Percentiles rank a stretch among this genome's conserved stretches.
Conservation (phyloP, 2,797 vertebrate genomes). For the Sphenodon punctatus region DNA sequence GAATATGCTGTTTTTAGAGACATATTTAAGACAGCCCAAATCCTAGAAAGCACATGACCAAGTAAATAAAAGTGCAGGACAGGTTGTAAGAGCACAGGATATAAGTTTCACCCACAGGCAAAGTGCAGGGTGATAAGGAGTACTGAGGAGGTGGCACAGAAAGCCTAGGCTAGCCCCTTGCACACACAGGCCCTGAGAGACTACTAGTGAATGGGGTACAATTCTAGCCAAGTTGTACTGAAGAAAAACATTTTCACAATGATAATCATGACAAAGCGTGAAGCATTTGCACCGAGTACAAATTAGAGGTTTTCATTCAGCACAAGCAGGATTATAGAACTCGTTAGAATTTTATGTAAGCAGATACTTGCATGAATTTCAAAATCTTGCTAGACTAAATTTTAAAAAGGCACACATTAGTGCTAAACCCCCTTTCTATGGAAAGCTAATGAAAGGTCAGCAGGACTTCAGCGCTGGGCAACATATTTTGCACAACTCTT, state of each 20-base stretch:
- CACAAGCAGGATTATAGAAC: too few relatives aligned
- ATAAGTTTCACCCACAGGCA: background rate
- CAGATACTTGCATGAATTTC: too few relatives aligned
- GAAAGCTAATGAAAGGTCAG: background rate
- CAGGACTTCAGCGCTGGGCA: background rate
- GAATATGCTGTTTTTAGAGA: background rate
- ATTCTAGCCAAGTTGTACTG: too few relatives aligned
- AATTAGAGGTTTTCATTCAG: too few relatives aligned
- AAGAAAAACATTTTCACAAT: too few relatives aligned
- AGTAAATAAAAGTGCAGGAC: background rate
- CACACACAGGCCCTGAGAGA: background rate
- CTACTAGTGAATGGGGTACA: too few relatives aligned
- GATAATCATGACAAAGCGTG: too few relatives aligned
- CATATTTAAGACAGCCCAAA: background rate
- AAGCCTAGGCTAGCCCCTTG: background rate
- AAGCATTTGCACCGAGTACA: too few relatives aligned
- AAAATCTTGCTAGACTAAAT: background rate
- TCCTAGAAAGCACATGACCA: background rate
- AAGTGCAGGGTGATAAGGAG: background rate
- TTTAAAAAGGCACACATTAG: background rate
- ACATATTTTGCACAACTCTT: background rate
- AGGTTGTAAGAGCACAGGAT: background rate
- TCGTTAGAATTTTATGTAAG: too few relatives aligned
- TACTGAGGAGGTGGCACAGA: background rate
- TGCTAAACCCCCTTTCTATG: background rate